A percentile compares a stretch with the other conserved stretches of the same genome.
phyloP scores from a whole-genome alignment of 2,888 invertebrate genomes.

The Drosophila lutescens region DNA sequence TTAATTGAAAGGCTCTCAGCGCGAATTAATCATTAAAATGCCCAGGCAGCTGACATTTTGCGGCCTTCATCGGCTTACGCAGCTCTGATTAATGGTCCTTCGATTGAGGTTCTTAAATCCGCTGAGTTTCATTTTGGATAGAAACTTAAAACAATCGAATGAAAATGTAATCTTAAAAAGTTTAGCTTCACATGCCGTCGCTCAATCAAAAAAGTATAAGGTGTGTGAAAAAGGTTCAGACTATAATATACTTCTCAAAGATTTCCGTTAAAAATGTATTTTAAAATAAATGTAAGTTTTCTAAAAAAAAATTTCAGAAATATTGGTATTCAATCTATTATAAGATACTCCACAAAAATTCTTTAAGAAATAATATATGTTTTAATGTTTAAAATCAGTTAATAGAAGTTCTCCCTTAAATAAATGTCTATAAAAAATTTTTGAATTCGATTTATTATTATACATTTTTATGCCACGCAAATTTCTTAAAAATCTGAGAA shows the following conservation, averaged over 20 bases:
- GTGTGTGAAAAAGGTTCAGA: neutral
- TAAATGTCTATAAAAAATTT: too few species aligned
- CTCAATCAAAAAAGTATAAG: constrained; percentile 1
- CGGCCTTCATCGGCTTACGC: constrained; percentile 53
- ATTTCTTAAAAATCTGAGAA: neutral
- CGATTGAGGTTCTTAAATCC: constrained; percentile 67
- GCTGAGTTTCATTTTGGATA: constrained; percentile 55
- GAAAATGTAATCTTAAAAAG: constrained; percentile 10
- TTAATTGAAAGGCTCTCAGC: constrained; percentile 68
- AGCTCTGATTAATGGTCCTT: constrained; percentile 77
- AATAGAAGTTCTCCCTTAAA: too few species aligned
- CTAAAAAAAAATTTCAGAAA: too few species aligned
- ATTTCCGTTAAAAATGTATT: too few species aligned
- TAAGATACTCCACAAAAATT: too few species aligned
- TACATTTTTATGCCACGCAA: too few species aligned
- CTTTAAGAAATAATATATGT: too few species aligned
- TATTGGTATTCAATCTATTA: too few species aligned
- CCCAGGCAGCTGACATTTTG: constrained; percentile 67
- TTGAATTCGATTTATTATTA: too few species aligned
- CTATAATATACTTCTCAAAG: neutral
- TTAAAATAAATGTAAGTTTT: too few species aligned
- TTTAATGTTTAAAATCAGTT: too few species aligned
- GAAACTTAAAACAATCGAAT: constrained; percentile 59
- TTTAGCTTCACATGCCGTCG: constrained; percentile 28
- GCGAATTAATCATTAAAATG: constrained; percentile 74